Conservation (phyloP, 2,888 invertebrate species). For the Eupithecia centaureata region DNA sequence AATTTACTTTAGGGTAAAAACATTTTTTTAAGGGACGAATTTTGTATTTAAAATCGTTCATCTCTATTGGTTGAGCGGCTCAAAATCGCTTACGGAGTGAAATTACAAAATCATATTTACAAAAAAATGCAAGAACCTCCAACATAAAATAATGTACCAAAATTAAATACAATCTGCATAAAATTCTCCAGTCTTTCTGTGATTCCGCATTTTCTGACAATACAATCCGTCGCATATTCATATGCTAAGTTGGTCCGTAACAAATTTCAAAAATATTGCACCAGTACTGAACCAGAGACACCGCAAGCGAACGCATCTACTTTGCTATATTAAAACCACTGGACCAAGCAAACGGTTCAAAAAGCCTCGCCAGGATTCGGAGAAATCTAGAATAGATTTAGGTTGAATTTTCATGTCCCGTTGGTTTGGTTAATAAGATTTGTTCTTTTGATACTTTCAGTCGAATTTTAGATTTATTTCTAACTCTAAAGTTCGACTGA, state of each 20-base stretch:
- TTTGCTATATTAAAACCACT: slow-evolving; percentile 65
- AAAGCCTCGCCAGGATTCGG: slow-evolving; percentile 37
- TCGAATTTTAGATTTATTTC: no score
- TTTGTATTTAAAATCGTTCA: no score
- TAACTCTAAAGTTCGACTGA: no score
- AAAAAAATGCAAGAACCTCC: not conserved
- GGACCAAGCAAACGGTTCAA: slow-evolving; percentile 49
- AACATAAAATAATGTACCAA: not conserved
- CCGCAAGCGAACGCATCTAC: slow-evolving; percentile 47
- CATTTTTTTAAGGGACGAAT: no score
- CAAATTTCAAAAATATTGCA: slow-evolving; percentile 57
- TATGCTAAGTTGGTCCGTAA: slow-evolving; percentile 49
- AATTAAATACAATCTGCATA: not conserved
- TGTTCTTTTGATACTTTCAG: not conserved
- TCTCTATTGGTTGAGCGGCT: no score
- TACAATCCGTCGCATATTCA: slow-evolving; percentile 47
- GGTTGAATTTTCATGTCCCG: slow-evolving; percentile 8
- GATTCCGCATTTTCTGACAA: slow-evolving; percentile 31
- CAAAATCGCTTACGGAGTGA: no score
- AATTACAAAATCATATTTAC: not conserved
- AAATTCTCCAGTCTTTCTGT: slow-evolving; percentile 6
- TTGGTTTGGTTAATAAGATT: slow-evolving; percentile 5
- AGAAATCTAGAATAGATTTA: slow-evolving; percentile 18
- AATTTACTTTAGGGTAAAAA: no score
- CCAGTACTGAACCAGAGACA: slow-evolving; percentile 29